phyloP scores from a whole-genome alignment of 2,797 vertebrate species.

The Melanitta fusca region DNA sequence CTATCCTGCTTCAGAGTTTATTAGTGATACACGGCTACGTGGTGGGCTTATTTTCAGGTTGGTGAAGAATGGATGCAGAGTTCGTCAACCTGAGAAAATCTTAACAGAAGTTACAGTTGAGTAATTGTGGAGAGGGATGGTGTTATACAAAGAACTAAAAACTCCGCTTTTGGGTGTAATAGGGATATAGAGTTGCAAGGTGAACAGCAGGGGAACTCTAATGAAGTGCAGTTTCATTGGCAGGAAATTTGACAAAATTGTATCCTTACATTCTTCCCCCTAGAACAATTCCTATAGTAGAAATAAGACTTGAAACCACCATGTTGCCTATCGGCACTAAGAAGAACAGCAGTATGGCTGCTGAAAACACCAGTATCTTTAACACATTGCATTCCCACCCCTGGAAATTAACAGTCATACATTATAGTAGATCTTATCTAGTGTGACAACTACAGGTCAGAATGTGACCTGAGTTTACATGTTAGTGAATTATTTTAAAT shows the following conservation, averaged over 20 bases:
- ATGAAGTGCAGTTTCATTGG: neutral
- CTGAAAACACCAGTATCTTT: neutral
- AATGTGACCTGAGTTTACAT: neutral
- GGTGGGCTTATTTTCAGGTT: neutral
- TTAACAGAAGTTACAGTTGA: neutral
- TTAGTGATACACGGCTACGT: neutral
- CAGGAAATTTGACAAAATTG: neutral
- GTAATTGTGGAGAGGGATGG: neutral
- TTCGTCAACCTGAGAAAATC: neutral
- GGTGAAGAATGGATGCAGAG: neutral
- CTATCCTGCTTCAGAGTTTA: neutral
- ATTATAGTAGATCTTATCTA: neutral
- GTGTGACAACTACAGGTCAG: neutral
- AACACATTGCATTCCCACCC: neutral
- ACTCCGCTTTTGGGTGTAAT: neutral
- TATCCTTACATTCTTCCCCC: neutral
- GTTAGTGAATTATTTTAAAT: neutral
- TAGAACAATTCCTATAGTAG: neutral
- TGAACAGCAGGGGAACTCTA: neutral
- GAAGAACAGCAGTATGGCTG: neutral
- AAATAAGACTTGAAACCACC: rapidly evolving
- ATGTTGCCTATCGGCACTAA: rapidly evolving
- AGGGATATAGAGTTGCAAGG: neutral
- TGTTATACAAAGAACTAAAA: neutral
- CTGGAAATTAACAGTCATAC: neutral